Evolutionary conservation across 2,888 invertebrate species (phyloP), one percentile per base, ranked within the genome.

Genomic region (Pheosia gnoma): DNA sequence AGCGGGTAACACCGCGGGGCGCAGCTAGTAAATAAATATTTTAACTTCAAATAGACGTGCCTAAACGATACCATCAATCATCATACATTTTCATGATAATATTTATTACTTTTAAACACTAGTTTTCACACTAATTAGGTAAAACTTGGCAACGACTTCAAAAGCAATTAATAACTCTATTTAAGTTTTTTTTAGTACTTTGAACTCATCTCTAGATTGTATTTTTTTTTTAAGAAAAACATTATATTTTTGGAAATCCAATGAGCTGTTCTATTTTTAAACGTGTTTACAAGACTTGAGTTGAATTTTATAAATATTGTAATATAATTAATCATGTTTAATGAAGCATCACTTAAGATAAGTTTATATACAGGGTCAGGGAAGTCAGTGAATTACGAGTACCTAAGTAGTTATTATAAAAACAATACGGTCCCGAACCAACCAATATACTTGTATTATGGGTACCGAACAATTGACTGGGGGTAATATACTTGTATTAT

Each of bases 121-220:
- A 51, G 25, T 51, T 55, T 7, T 4, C 38, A 55, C 10, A 39
- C 39, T 39, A 55, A 55, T 55, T 55, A 55, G 55, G 38, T 5
- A 53, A 36, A 55, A 39, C 55, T 55, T 55, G 55, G 55, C 55
- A 55, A 13, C 55, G 4, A 55, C 55, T 55, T 55, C 55, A 55
- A 55, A 55, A 39, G 39, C 39, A 39, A 38, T 13, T 47, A 47
- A n/a, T 43, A 10, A 45, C 1, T 47, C 47, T 47, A n/a, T 47
- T 47, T n/a, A n/a, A 47, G 11, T 47, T 47, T n/a, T 47, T 47
- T 47, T 47, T n/a, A 47, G 47, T 47, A 47, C 47, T 11, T 47
- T 47, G 47, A 47, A 47, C 47, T 45, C 10, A 3, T 47, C 11
- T n/a, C n/a, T n/a, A 8, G 47, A 3, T 5, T 11, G 5, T n/a